Conservation (phyloP, 1,140 invertebrate genomes). For the Drosophila melanica region DNA sequence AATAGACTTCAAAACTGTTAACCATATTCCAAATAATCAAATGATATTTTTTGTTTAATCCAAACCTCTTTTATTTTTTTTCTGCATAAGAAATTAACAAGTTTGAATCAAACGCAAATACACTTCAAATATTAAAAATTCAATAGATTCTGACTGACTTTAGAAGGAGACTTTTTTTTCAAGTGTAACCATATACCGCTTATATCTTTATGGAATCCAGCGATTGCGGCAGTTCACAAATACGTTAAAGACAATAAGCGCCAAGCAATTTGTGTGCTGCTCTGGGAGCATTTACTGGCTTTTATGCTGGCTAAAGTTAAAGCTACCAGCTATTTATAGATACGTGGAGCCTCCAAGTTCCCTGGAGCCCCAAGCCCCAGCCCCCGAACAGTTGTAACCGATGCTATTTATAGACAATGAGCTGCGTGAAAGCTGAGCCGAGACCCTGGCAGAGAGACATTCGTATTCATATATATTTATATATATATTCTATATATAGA, state of each 20-base stretch:
- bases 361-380: constrained; percentile 18
- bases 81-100: no score
- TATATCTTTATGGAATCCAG: constrained; percentile 7
- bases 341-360: no score
- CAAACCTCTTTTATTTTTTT: no score
- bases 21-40: no score
- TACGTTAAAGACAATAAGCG: constrained; percentile 53
- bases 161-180: background rate
- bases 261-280: constrained; percentile 56
- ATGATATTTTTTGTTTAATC: no score
- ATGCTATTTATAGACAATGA: constrained; percentile 71
- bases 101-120: no score
- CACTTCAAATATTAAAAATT: no score
- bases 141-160: no score
- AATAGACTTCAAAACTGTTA: no score
- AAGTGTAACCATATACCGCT: background rate
- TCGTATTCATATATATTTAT: background rate
- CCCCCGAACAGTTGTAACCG: constrained; percentile 56
- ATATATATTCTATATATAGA: constrained; percentile 5
- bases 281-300: constrained; percentile 71
- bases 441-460: background rate
- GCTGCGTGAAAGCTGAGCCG: constrained; percentile 38
- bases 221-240: constrained; percentile 27
- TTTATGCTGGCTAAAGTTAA: constrained; percentile 44
- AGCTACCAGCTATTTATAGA: constrained; percentile 70